Conservation (phyloP, 2,888 invertebrate genomes). For the Leptogaster cylindrica region DNA sequence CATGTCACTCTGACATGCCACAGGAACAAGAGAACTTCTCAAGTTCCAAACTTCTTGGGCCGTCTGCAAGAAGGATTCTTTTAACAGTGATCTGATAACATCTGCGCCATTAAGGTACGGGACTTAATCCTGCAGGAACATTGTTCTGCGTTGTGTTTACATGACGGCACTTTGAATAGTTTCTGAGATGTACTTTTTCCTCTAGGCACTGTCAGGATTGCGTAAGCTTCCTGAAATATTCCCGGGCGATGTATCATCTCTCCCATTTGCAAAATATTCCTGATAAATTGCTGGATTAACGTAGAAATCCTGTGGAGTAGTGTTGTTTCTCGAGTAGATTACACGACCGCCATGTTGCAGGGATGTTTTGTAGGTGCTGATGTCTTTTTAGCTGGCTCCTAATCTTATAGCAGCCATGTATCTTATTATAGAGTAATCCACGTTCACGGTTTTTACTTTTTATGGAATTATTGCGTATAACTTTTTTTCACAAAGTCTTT, state of each 20-base stretch:
- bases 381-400: too few species aligned
- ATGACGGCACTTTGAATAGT: slow-evolving; percentile 22
- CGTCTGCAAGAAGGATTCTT: slow-evolving; percentile 14
- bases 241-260: slow-evolving; percentile 25
- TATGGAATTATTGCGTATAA: too few species aligned
- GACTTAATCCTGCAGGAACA: slow-evolving; percentile 13
- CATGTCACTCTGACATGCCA: slow-evolving; percentile 15
- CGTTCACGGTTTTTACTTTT: too few species aligned
- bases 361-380: too few species aligned
- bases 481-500: too few species aligned
- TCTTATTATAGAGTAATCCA: too few species aligned
- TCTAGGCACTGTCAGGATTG: background rate
- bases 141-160: slow-evolving; percentile 29
- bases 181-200: slow-evolving; percentile 29
- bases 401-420: too few species aligned
- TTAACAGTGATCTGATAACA: slow-evolving; percentile 33
- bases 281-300: slow-evolving; percentile 32
- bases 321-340: too few species aligned
- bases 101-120: slow-evolving; percentile 8
- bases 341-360: too few species aligned
- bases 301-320: slow-evolving; percentile 9
- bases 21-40: background rate
- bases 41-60: slow-evolving; percentile 4
- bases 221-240: slow-evolving; percentile 29
- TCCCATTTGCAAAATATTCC: slow-evolving; percentile 3